These are phyloP conservation scores for Melanogrammus aeglefinus DNA, from an alignment of 2,797 vertebrate genomes.

Conservation along the genomic window DNA sequence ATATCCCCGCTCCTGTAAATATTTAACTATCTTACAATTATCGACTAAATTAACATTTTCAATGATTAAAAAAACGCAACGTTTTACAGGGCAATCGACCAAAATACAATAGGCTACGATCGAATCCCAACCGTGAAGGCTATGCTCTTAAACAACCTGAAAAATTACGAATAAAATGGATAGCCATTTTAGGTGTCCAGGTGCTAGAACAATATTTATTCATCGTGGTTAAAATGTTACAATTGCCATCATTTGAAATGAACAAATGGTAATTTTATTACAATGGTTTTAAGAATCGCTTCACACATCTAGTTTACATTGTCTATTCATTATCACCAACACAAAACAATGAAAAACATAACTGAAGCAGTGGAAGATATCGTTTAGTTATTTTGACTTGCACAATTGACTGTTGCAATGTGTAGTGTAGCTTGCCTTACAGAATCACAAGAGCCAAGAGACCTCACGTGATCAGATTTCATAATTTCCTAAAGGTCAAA, in stretches of 20 bases:
- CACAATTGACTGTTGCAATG: neutral
- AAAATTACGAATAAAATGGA: constrained; percentile 46
- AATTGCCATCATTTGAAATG: constrained; percentile 32
- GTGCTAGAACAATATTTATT: constrained; percentile 29
- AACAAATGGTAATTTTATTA: constrained; percentile 13
- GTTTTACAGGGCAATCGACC: constrained; percentile 57
- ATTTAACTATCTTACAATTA: constrained; percentile 51
- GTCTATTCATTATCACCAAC: constrained; percentile 10
- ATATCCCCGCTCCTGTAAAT: constrained; percentile 53
- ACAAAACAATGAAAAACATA: neutral
- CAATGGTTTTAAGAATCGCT: constrained; percentile 19
- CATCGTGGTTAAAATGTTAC: constrained; percentile 38
- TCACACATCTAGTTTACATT: constrained; percentile 15
- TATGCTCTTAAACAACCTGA: constrained; percentile 14
- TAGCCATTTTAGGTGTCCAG: constrained; percentile 39
- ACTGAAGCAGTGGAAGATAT: neutral
- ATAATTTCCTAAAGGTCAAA: constrained; percentile 11
- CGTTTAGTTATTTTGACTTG: neutral
- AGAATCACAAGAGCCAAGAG: neutral
- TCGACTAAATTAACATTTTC: constrained; percentile 53
- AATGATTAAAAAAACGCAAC: constrained; percentile 56
- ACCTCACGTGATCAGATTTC: neutral
- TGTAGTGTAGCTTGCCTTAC: neutral
- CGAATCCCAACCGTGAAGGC: neutral
- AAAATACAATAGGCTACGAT: constrained; percentile 5